These are phyloP conservation scores for Cirrhinus molitorella DNA, from an alignment of 2,797 vertebrate genomes.

Conservation along the genomic window DNA sequence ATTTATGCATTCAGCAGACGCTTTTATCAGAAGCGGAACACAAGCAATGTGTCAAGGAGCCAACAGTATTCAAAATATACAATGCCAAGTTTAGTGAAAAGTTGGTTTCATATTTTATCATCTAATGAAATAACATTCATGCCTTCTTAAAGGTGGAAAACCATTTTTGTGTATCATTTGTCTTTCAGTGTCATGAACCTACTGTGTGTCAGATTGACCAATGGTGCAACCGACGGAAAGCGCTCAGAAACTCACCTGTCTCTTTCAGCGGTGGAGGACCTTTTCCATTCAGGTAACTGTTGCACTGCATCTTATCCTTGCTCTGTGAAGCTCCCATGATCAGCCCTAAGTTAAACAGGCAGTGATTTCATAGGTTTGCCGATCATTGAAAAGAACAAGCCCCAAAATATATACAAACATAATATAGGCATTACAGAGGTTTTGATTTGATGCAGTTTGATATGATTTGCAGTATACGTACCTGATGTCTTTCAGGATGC, in stretches of 20 bases:
- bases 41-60: not conserved
- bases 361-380: not conserved
- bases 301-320: slow-evolving; percentile 73
- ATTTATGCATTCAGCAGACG: not conserved
- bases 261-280: slow-evolving; percentile 69
- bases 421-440: not conserved
- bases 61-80: not conserved
- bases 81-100: not conserved
- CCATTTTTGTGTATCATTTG: not conserved
- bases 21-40: not conserved
- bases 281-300: slow-evolving; percentile 71
- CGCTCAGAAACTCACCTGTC: slow-evolving; percentile 62
- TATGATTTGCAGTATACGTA: not conserved
- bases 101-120: not conserved
- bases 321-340: slow-evolving; percentile 74
- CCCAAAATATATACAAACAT: slow-evolving; percentile 1
- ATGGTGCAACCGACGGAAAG: not conserved
- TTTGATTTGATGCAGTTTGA: not conserved
- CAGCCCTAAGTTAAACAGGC: slow-evolving; percentile 24
- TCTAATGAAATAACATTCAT: not conserved
- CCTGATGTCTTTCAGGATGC: not conserved
- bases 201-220: not conserved
- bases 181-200: not conserved
- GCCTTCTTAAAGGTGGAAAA: not conserved
- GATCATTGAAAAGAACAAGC: not conserved